Evolutionary conservation across 2,113 vertebrate species (phyloP), one percentile per base, ranked within the genome.

Genomic region (Uria lomvia): DNA sequence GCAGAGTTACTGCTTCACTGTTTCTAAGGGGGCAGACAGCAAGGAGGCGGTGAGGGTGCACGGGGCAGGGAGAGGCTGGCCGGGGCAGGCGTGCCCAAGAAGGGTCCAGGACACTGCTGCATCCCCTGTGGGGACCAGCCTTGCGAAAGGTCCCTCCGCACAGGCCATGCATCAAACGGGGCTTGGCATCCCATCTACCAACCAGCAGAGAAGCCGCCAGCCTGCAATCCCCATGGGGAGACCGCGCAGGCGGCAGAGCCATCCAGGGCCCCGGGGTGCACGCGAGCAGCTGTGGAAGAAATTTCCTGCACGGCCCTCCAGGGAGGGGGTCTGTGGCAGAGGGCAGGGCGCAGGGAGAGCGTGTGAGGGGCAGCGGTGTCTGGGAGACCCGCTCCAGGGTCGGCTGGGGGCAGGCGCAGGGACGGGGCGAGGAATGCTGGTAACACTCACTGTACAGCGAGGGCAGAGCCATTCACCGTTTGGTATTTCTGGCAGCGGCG

Each of bases 381-480:
- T 9, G 8, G 11, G 4, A 52, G 58, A 40, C 20, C 65, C 9
- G 3, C 45, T 56, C 55, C 26, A 15, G 2, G 74, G 50, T 8
- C 22, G 7, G 62, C 47, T 2, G 7, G 80, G 47, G 10, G 26
- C 2, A 2, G 42, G 82, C 24, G 13, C 17, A 26, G 43, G 52
- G 66, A 13, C 2, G 5, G 55, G 34, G 34, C 2, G 12, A 70
- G 66, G 85, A 96, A 94, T 11, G 59, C 77, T 59, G 71, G 90
- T 21, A 95, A 97, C 94, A 97, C 99, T 99, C 98, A 99, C 99
- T 97, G 99, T 99, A 98, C 99, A 99, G 86, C 99, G 99, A 18
- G 99, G 99, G 98, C 99, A 99, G 94, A 99, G 96, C 99, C 99
- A 99, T 98, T 99, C 99, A 80, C 99, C 99, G 13, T 99, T 99